A percentile compares a stretch with the other conserved stretches of the same genome.
Conservation (phyloP, 2,888 invertebrate genomes). For the Cephus pygmeus region DNA sequence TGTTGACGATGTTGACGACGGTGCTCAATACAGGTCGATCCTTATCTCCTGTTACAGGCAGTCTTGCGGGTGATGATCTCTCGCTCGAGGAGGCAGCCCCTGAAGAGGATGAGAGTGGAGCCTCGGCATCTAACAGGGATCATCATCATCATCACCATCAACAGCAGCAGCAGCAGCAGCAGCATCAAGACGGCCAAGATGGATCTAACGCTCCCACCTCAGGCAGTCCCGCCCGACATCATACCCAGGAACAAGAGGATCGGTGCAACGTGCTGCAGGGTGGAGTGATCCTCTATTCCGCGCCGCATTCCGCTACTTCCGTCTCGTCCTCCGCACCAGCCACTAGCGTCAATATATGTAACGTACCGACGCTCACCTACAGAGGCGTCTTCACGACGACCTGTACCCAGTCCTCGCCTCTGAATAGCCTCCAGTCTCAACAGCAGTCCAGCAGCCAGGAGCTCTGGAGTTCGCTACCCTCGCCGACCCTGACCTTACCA, state of each 20-base stretch:
- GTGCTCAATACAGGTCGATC: background rate
- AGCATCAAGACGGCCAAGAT: conserved; percentile 49
- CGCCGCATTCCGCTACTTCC: conserved; percentile 52
- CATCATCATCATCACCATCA: conserved; percentile 67
- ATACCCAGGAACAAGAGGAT: conserved; percentile 54
- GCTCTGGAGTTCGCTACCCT: conserved; percentile 59
- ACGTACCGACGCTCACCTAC: conserved; percentile 68
- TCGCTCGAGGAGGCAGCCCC: conserved; percentile 72
- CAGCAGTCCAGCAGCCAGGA: conserved; percentile 64
- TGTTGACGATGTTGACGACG: background rate
- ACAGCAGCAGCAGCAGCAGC: conserved; percentile 68
- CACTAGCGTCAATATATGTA: conserved; percentile 66
- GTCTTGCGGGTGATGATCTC: conserved; percentile 82
- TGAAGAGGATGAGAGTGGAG: conserved; percentile 64
- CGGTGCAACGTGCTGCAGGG: conserved; percentile 60
- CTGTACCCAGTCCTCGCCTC: conserved; percentile 76
- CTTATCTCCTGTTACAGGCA: conserved; percentile 71
- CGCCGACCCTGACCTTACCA: conserved; percentile 57
- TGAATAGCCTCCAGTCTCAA: conserved; percentile 68
- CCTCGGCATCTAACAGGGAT: conserved; percentile 62
- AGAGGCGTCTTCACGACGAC: conserved; percentile 81
- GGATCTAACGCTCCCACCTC: conserved; percentile 35
- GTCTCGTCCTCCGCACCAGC: conserved; percentile 47
- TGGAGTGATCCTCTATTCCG: conserved; percentile 60
- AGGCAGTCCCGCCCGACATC: conserved; percentile 53